Percentiles rank a stretch among this genome's conserved stretches.
Evolutionary conservation across 2,797 vertebrate species (phyloP).

Genomic region (Chloroceryle inda): DNA sequence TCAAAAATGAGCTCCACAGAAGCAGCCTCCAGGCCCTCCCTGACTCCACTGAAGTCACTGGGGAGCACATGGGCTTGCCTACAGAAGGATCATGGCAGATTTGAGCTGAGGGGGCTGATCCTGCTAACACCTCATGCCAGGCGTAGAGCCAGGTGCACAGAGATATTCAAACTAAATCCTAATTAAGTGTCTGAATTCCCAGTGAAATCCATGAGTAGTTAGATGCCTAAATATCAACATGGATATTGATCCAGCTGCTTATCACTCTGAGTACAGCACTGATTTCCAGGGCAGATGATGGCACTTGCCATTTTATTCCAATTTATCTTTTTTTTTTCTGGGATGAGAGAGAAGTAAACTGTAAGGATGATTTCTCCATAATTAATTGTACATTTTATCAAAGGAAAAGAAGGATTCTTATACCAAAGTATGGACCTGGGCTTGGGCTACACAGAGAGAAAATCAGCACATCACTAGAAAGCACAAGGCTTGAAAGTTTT

Average conservation of each 20-base stretch:
- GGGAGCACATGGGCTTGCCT: constrained; percentile 12
- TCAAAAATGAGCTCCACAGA: constrained; percentile 5
- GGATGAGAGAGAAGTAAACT: not conserved
- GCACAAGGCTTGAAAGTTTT: not conserved
- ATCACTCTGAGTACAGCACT: not conserved
- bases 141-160: constrained; percentile 41
- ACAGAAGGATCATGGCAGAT: constrained; percentile 47
- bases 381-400: not conserved
- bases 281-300: not conserved
- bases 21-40: constrained; percentile 9
- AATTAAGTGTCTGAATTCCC: constrained; percentile 61
- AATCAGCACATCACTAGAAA: not conserved
- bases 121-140: constrained; percentile 52
- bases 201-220: constrained; percentile 1
- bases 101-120: constrained; percentile 49
- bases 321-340: not conserved
- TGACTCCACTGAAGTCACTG: constrained; percentile 1
- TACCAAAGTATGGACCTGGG: not conserved
- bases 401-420: not conserved
- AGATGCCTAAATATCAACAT: constrained; percentile 6
- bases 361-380: not conserved
- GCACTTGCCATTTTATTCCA: not conserved
- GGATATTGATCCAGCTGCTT: not conserved
- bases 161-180: constrained; percentile 44
- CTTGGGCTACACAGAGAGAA: not conserved